These are phyloP conservation scores for Drosophila subsilvestris DNA, from an alignment of 2,888 invertebrate species.

Conservation along the genomic window DNA sequence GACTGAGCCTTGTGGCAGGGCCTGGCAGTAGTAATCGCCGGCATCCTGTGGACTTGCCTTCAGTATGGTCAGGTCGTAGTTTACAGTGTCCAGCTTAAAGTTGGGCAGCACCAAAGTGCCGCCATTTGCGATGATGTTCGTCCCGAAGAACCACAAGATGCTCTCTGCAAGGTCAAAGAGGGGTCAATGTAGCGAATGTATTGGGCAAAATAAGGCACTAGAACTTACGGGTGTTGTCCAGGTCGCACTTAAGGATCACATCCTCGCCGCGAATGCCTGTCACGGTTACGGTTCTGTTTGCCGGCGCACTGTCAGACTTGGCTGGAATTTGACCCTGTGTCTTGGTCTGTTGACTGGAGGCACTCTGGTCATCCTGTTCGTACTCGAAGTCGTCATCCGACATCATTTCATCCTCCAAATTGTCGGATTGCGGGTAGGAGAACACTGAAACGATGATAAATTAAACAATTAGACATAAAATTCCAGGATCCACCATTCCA, in stretches of 20 bases:
- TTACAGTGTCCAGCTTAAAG: constrained; percentile 53
- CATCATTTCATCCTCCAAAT: constrained; percentile 40
- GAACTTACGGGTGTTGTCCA: constrained; percentile 36
- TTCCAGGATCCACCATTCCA: not conserved
- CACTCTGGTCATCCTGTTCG: constrained; percentile 47
- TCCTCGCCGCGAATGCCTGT: constrained; percentile 57
- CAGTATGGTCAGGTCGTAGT: constrained; percentile 64
- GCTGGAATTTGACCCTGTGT: not conserved
- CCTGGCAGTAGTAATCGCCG: constrained; percentile 68
- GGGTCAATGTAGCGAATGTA: not conserved
- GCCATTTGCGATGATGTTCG: constrained; percentile 56
- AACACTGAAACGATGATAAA: constrained; percentile 33
- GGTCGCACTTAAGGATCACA: constrained; percentile 53
- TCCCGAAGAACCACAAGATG: constrained; percentile 68
- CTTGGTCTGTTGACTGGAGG: constrained; percentile 51
- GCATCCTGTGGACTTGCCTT: constrained; percentile 63
- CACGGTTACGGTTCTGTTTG: constrained; percentile 29
- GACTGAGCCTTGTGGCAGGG: constrained; percentile 56
- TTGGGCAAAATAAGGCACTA: not conserved
- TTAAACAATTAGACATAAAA: not conserved
- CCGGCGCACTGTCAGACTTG: not conserved
- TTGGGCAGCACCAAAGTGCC: constrained; percentile 52
- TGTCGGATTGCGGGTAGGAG: constrained; percentile 22
- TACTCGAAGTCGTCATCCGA: constrained; percentile 56
- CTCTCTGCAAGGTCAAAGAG: constrained; percentile 25